These are phyloP conservation scores for Bombus waltoni DNA, from an alignment of 1,140 invertebrate genomes.

Conservation along the genomic window DNA sequence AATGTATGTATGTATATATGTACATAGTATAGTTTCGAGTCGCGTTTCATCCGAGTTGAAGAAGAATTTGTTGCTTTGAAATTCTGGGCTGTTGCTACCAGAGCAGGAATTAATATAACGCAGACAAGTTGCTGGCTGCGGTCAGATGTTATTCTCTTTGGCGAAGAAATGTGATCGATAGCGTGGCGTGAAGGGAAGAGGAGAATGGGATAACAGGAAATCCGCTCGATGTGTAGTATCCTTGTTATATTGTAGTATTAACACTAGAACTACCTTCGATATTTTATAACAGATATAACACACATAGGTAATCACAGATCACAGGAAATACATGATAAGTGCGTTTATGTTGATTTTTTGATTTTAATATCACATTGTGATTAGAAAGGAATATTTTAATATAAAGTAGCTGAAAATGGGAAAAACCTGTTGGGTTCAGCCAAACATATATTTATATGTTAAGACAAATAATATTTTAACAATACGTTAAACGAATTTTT, in stretches of 20 bases:
- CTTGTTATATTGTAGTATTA: neutral
- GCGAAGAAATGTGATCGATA: too few species aligned
- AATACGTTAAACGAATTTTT: too few species aligned
- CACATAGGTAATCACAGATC: neutral
- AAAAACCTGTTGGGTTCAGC: too few species aligned
- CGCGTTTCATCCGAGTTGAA: neutral
- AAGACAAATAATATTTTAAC: too few species aligned
- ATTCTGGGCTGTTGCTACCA: slow-evolving; percentile 25
- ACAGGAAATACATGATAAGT: too few species aligned
- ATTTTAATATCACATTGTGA: too few species aligned
- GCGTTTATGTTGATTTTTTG: too few species aligned
- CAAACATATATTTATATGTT: too few species aligned
- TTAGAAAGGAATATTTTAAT: too few species aligned
- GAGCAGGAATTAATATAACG: slow-evolving; percentile 48
- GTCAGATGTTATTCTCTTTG: slow-evolving; percentile 29
- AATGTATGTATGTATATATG: slow-evolving; percentile 2
- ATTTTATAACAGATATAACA: neutral
- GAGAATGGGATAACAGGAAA: neutral
- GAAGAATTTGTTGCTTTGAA: slow-evolving; percentile 1
- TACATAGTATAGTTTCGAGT: slow-evolving; percentile 10
- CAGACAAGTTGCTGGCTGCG: slow-evolving; percentile 43
- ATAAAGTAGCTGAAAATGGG: too few species aligned
- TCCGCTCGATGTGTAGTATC: neutral
- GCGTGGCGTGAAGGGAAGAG: neutral
- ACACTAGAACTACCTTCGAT: neutral